Base-by-base conservation (phyloP, 2,888 invertebrate species). In the Teinopalpus imperialis region DNA sequence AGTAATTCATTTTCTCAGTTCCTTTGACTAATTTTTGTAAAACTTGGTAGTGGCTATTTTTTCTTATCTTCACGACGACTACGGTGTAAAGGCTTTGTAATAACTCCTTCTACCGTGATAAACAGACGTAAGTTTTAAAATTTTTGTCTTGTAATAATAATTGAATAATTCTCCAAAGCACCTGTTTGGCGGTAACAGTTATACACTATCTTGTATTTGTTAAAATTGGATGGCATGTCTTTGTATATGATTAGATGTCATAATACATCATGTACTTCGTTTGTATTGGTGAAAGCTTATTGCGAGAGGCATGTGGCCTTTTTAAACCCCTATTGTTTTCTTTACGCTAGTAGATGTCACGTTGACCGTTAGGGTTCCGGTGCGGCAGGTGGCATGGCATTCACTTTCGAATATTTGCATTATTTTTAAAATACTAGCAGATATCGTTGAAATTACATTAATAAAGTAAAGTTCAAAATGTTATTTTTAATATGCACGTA, bases 151-250 rank as follows among this genome's bases (percentile, higher is more conserved):
- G 18, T 16, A 4, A n/a, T 16, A 16, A 2, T 3, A 16, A 16
- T 4, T 16, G 8, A 13, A 7, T 9, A 21, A 6, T 35, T 9
- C n/a, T 2, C 6, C 8, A 7, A 40, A 23, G 1, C 8, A 14
- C 21, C 5, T 12, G 13, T 35, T 43, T 43, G 43, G 43, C 43
- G 35, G 43, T 43, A 35, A 43, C 29, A 27, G 29, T 35, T n/a
- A 34, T 18, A 18, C 2, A n/a, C n/a, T 7, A 18, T 24, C 13
- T 6, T 34, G 35, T 31, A 27, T 26, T 27, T 16, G 12, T n/a
- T n/a, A n/a, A n/a, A n/a, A n/a, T n/a, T n/a, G n/a, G n/a, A n/a
- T n/a, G n/a, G n/a, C n/a, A n/a, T n/a, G n/a, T n/a, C n/a, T n/a
- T n/a, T n/a, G n/a, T n/a, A n/a, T n/a, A n/a, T n/a, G n/a, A n/a